Percentiles rank a stretch among this genome's conserved stretches.
Evolutionary conservation across 2,888 invertebrate genomes (phyloP).

Genomic region (Thecophora atra): DNA sequence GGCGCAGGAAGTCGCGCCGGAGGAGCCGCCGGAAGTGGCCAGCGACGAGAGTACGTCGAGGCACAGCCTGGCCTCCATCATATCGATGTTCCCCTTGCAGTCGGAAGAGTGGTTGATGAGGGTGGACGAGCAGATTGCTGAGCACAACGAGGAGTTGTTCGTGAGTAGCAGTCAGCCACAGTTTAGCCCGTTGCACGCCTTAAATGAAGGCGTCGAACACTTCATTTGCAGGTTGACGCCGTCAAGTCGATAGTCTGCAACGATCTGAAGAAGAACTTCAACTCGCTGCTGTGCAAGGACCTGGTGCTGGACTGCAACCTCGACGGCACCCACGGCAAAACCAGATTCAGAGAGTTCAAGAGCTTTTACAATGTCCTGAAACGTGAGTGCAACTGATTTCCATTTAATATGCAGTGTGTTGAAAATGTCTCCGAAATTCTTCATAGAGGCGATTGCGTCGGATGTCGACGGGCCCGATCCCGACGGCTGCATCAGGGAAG

Average conservation of each 20-base stretch:
- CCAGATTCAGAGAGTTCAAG: constrained; percentile 15
- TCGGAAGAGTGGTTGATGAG: constrained; percentile 1
- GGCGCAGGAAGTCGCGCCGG: background rate
- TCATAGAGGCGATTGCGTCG: constrained; percentile 8
- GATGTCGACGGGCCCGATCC: background rate
- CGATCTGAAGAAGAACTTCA: constrained; percentile 6
- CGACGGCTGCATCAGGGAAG: background rate
- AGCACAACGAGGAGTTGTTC: background rate
- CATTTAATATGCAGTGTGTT: background rate
- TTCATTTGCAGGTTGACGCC: background rate
- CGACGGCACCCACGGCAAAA: constrained; percentile 17
- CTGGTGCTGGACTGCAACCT: constrained; percentile 16
- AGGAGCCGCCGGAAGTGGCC: background rate
- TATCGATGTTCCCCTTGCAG: constrained; percentile 7
- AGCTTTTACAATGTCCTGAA: constrained; percentile 5
- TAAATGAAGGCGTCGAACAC: background rate
- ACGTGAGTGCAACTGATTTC: background rate
- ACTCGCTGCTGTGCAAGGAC: constrained; percentile 7
- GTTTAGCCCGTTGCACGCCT: too few relatives aligned
- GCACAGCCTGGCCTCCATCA: background rate
- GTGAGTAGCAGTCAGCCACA: background rate
- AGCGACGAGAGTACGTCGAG: background rate
- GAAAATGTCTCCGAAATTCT: background rate
- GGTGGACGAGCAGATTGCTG: constrained; percentile 1
- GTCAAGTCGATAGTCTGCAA: constrained; percentile 10